Percentiles rank a stretch among this genome's conserved stretches.
Evolutionary conservation across 2,113 vertebrate genomes (phyloP).

Genomic region (Otis tarda): DNA sequence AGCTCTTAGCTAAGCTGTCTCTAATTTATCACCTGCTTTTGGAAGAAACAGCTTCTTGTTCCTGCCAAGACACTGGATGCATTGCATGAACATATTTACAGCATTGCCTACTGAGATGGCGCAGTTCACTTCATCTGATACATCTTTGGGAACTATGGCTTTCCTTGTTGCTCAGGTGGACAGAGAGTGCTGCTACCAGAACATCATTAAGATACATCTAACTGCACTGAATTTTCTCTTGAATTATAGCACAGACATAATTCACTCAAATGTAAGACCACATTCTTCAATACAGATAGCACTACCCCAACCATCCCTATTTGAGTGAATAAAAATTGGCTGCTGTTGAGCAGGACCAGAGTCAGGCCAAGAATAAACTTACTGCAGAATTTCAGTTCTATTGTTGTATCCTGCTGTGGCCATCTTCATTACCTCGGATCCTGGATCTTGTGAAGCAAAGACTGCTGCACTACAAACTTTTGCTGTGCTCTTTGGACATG

Average conservation of each 20-base stretch:
- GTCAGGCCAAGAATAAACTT: neutral
- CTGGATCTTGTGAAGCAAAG: neutral
- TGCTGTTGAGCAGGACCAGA: neutral
- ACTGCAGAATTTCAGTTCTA: neutral
- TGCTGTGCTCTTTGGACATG: neutral
- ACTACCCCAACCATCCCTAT: neutral
- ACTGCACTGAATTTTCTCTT: neutral
- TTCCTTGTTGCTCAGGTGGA: neutral
- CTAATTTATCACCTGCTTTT: neutral
- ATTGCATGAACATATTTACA: neutral
- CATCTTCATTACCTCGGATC: neutral
- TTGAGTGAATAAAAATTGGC: neutral
- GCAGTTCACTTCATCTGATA: neutral
- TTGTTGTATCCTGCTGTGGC: accelerated
- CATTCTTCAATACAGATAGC: neutral
- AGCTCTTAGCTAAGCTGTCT: neutral
- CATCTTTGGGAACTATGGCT: neutral
- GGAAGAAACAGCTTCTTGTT: neutral
- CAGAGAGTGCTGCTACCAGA: neutral
- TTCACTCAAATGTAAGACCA: neutral
- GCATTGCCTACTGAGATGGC: neutral
- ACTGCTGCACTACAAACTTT: neutral
- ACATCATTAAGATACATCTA: neutral
- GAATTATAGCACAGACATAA: neutral
- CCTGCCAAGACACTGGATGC: neutral